Evolutionary conservation across 2,888 invertebrate genomes (phyloP), one percentile per base, ranked within the genome.

Genomic region (Crepidodera aurea): DNA sequence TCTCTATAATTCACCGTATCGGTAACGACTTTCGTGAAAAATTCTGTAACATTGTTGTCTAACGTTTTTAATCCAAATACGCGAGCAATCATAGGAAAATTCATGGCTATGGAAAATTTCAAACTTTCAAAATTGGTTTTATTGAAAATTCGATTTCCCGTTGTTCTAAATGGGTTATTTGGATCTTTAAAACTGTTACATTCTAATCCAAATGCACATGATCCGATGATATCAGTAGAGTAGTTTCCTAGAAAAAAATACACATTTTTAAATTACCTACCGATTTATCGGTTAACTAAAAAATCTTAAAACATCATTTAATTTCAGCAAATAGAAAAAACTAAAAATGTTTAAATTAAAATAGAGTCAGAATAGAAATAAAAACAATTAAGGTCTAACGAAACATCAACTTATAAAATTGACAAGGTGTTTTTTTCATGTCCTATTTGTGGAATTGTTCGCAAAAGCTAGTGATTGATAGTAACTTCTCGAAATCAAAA

Each of bases 141-240:
- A 1, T 10, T 27, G 15, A 66, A 63, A 6, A 66, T 32, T 27
- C 19, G 54, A 12, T 65, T 60, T 5, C 73, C 73, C 55, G 64
- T 67, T 40, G 54, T 44, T 34, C 68, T 60, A 74, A 86, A 86
- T 10, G 64, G 66, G 2, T 84, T 82, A 62, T 84, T 76, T 0
- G 83, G 77, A 71, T 84, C 81, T 48, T 81, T 80, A 53, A 87
- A 83, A 13, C 84, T 82, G 67, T 86, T 84, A 64, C 83, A 84
- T 60, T 86, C 84, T 2, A 87, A 78, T 29, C 86, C 87, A 71
- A 87, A 87, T 6, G 85, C 86, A 54, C 85, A 83, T 59, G 83
- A 83, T 0, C 68, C 69, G 13, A 70, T 69, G 6, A 70, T 61
- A 44, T 70, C 70, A 6, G 69, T 70, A 1, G 67, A 59, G 40